Evolutionary conservation across 2,113 vertebrate species (phyloP).

Genomic region (Crotalus horridus): DNA sequence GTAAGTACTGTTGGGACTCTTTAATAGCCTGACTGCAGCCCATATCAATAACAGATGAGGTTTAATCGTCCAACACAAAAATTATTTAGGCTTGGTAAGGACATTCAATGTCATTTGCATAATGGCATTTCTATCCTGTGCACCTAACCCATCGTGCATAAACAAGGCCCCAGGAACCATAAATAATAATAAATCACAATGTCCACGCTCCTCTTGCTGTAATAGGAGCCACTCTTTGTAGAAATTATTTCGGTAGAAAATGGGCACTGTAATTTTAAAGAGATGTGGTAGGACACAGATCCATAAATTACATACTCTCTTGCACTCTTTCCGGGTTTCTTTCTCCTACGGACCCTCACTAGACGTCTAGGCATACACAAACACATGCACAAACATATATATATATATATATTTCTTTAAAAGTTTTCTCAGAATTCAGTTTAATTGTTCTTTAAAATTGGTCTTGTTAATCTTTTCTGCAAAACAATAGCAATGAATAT

Average conservation of each 20-base stretch:
- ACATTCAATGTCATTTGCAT: conserved; percentile 94
- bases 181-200: conserved; percentile 87
- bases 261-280: conserved; percentile 78
- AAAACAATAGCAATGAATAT: not conserved
- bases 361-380: not conserved
- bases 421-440: not conserved
- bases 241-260: conserved; percentile 82
- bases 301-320: conserved; percentile 63
- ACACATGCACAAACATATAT: not conserved
- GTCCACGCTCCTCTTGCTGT: conserved; percentile 68
- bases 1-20: conserved; percentile 87
- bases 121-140: conserved; percentile 90
- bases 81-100: conserved; percentile 84
- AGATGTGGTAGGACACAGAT: conserved; percentile 64
- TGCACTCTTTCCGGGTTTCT: accelerated
- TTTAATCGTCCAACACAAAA: conserved; percentile 93
- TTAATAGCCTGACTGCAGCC: conserved; percentile 91
- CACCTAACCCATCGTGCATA: conserved; percentile 84
- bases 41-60: conserved; percentile 99
- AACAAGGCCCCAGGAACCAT: conserved; percentile 80
- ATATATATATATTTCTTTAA: not conserved
- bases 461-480: not conserved
- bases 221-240: conserved; percentile 77
- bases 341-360: not conserved
- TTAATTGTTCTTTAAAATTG: not conserved